Evolutionary conservation across 2,888 invertebrate species (phyloP).

Genomic region (Synanthedon tipuliformis): DNA sequence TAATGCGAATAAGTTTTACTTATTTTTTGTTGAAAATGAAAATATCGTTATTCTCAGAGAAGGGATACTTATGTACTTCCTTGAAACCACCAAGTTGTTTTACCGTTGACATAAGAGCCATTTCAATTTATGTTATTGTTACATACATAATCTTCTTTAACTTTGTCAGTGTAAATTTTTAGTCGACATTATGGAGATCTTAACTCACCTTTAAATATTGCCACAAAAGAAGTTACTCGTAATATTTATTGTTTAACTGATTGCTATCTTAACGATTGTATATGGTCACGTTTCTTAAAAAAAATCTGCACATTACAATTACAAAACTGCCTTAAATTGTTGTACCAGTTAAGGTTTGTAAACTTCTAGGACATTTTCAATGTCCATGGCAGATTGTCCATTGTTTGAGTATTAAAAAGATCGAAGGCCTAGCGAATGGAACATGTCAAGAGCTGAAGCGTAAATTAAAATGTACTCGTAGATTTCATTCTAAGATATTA

Average conservation of each 20-base stretch:
- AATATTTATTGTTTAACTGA: constrained; percentile 9
- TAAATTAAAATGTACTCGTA: background rate
- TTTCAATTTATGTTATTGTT: too few species aligned
- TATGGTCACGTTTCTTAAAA: constrained; percentile 30
- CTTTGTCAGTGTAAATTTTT: too few species aligned
- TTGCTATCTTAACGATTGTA: constrained; percentile 31
- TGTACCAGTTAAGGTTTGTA: constrained; percentile 2
- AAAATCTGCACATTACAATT: constrained; percentile 18
- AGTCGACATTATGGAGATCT: too few species aligned
- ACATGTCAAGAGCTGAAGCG: constrained; percentile 23
- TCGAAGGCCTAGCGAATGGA: constrained; percentile 31
- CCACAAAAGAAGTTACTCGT: background rate
- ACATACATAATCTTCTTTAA: too few species aligned
- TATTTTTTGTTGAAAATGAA: too few species aligned
- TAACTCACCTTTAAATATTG: background rate
- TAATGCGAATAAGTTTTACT: too few species aligned
- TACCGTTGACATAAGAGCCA: too few species aligned
- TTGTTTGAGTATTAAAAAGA: constrained; percentile 34
- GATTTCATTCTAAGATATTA: too few species aligned
- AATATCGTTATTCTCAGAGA: too few species aligned
- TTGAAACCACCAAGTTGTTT: too few species aligned
- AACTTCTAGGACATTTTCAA: constrained; percentile 22
- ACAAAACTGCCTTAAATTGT: constrained; percentile 5
- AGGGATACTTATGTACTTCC: too few species aligned
- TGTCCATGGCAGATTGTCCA: constrained; percentile 26